Percentiles rank a stretch among this genome's conserved stretches.
Conservation (phyloP, 1,140 invertebrate genomes). For the Drosophila watanabei region DNA sequence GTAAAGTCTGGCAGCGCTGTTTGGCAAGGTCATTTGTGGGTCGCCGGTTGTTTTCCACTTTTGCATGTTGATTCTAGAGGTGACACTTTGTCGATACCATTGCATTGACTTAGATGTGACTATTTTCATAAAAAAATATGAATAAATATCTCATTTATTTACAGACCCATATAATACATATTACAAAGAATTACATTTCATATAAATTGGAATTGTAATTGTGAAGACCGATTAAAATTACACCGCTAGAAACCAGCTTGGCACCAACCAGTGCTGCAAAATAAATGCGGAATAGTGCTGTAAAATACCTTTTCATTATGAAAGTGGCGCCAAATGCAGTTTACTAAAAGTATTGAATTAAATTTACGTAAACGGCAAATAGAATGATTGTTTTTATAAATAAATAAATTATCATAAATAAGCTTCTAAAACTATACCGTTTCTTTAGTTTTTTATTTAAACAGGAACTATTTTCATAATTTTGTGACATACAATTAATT, state of each 20-base stretch:
- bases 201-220: neutral
- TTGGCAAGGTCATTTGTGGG: conserved; percentile 68
- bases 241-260: neutral
- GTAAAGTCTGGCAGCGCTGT: conserved; percentile 38
- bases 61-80: conserved; percentile 41
- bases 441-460: neutral
- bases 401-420: neutral
- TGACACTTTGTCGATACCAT: neutral
- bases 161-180: neutral
- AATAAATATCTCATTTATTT: neutral
- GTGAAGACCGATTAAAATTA: neutral
- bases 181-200: neutral
- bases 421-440: too few relatives aligned
- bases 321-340: neutral
- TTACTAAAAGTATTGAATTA: neutral
- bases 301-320: neutral
- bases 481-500: too few relatives aligned
- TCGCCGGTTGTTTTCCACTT: conserved; percentile 36
- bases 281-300: conserved; percentile 15
- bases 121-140: neutral
- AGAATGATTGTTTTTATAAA: neutral
- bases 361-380: too few relatives aligned
- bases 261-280: conserved; percentile 22
- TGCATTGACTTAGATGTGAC: too few relatives aligned
- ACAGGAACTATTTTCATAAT: too few relatives aligned